Conservation (phyloP, 2,888 invertebrate species). For the Philereme transversata region DNA sequence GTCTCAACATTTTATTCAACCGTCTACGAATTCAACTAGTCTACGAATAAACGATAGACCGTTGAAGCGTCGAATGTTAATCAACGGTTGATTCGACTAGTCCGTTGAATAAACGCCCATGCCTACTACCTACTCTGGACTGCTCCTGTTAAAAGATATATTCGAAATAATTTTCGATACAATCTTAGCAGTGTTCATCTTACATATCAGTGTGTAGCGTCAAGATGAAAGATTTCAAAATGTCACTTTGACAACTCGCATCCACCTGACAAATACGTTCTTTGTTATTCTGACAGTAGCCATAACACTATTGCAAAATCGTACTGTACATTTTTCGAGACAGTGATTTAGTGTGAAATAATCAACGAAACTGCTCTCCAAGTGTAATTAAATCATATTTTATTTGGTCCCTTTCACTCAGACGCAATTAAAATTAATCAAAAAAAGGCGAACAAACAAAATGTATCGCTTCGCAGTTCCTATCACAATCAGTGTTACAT, state of each 20-base stretch:
- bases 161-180: no score
- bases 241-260: conserved; percentile 1
- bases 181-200: no score
- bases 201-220: not conserved
- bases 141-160: no score
- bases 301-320: conserved; percentile 23
- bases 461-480: conserved; percentile 33
- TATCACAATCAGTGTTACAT: conserved; percentile 21
- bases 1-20: no score
- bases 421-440: conserved; percentile 60
- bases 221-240: conserved; percentile 5
- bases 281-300: conserved; percentile 5
- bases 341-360: conserved; percentile 34
- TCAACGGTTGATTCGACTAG: no score
- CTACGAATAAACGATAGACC: no score
- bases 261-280: not conserved
- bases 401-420: conserved; percentile 58
- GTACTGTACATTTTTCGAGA: conserved; percentile 19
- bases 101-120: no score
- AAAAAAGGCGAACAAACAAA: conserved; percentile 47
- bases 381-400: conserved; percentile 51
- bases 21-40: no score
- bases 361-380: conserved; percentile 32
- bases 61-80: no score
- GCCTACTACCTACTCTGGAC: no score